Conservation (phyloP, 1,140 invertebrate species). For the Drosophila persimilis region DNA sequence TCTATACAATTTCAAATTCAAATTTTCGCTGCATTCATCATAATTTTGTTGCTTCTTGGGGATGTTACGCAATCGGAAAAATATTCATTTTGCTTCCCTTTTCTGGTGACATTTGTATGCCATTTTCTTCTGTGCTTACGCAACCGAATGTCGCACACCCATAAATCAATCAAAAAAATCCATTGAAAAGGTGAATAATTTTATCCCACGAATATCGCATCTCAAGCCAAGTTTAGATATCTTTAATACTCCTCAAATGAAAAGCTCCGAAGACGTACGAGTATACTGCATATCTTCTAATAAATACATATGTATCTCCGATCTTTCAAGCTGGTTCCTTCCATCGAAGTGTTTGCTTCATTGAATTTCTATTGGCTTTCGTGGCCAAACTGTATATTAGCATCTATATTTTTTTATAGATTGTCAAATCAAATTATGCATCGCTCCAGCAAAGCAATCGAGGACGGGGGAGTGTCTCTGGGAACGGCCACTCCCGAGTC, state of each 20-base stretch:
- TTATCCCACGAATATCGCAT: too few relatives aligned
- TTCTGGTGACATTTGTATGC: slow-evolving; percentile 31
- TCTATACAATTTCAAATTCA: slow-evolving; percentile 13
- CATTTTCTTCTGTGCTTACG: slow-evolving; percentile 15
- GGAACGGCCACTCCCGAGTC: slow-evolving; percentile 11
- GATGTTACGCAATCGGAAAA: slow-evolving; percentile 37
- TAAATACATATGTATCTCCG: neutral
- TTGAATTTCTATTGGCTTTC: slow-evolving; percentile 30
- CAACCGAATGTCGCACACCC: slow-evolving; percentile 1
- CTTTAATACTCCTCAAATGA: too few relatives aligned
- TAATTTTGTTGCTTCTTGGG: slow-evolving; percentile 26
- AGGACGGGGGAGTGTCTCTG: slow-evolving; percentile 17
- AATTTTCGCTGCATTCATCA: slow-evolving; percentile 30
- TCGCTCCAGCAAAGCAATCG: neutral
- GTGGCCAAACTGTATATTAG: slow-evolving; percentile 19
- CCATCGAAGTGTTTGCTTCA: neutral
- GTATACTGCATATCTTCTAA: too few relatives aligned
- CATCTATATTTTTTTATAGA: slow-evolving; percentile 36
- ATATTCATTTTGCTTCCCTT: slow-evolving; percentile 24
- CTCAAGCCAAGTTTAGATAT: too few relatives aligned
- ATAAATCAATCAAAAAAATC: too few relatives aligned
- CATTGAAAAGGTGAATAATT: too few relatives aligned
- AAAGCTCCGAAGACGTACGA: too few relatives aligned
- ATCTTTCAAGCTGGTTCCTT: slow-evolving; percentile 12
- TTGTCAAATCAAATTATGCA: slow-evolving; percentile 27